A percentile compares a stretch with the other conserved stretches of the same genome.
Evolutionary conservation across 1,140 invertebrate species (phyloP).

Genomic region (Formica exsecta): DNA sequence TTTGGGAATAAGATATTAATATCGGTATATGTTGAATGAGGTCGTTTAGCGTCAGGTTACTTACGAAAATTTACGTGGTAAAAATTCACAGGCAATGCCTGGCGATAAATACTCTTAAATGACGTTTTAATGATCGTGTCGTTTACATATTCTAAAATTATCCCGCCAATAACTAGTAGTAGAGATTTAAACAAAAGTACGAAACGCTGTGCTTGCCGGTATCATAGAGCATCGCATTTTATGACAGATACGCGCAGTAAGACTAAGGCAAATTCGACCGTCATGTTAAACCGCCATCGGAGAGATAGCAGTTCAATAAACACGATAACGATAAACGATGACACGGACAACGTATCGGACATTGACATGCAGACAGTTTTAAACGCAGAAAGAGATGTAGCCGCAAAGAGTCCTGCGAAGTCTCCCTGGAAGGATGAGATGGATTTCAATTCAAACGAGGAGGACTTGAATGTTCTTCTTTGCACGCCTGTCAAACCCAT

Average conservation of each 20-base stretch:
- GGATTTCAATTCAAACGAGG: conserved; percentile 19
- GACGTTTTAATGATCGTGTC: not conserved
- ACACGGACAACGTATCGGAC: conserved; percentile 22
- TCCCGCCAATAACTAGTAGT: conserved; percentile 8
- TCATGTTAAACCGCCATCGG: conserved; percentile 64
- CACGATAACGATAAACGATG: conserved; percentile 41
- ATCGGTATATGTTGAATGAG: not conserved
- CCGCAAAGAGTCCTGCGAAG: conserved; percentile 9
- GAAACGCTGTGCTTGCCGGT: conserved; percentile 39
- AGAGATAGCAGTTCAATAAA: conserved; percentile 55
- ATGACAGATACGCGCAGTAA: conserved; percentile 75
- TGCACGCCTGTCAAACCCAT: not conserved
- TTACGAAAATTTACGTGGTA: conserved; percentile 20
- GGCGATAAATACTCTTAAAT: conserved; percentile 11
- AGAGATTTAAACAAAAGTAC: conserved; percentile 34
- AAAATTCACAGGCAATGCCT: conserved; percentile 13
- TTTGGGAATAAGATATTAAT: conserved; percentile 3
- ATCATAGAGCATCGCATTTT: conserved; percentile 76
- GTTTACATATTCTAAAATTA: conserved; percentile 8
- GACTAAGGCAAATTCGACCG: conserved; percentile 73
- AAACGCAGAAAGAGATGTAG: conserved; percentile 4
- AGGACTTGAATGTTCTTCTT: not conserved
- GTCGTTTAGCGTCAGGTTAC: not conserved
- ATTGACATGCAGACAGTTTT: conserved; percentile 20
- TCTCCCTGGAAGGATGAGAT: conserved; percentile 65